Evolutionary conservation across 2,113 vertebrate genomes (phyloP).

Genomic region (Oreamnos americanus): DNA sequence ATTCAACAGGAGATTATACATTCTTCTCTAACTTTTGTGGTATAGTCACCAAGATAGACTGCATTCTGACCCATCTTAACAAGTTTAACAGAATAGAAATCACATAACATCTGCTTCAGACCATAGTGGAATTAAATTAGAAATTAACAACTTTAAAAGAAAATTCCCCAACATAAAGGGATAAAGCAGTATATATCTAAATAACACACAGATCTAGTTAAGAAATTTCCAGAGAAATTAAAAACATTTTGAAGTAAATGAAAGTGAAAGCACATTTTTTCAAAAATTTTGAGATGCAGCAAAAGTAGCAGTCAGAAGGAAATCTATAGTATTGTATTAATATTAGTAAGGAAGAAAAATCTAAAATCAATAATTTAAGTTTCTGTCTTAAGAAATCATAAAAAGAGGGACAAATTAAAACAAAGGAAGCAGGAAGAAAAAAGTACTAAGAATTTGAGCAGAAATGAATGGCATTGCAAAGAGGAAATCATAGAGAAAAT

Average conservation of each 20-base stretch:
- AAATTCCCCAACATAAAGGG: background rate
- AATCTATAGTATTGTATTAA: background rate
- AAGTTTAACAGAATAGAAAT: background rate
- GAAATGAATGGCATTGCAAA: background rate
- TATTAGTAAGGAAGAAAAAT: background rate
- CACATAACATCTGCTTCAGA: background rate
- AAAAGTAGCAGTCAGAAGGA: background rate
- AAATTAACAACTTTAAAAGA: background rate
- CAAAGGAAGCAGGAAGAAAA: background rate
- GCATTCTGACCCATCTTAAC: background rate
- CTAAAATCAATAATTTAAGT: background rate
- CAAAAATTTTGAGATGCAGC: background rate
- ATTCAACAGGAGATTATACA: background rate
- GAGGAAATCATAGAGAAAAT: background rate
- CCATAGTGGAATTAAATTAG: background rate
- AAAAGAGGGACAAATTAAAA: background rate
- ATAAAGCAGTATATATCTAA: background rate
- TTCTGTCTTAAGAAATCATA: background rate
- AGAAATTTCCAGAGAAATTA: background rate
- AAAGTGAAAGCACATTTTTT: background rate
- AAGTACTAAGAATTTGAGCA: background rate
- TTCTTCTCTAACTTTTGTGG: background rate
- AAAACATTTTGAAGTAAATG: background rate
- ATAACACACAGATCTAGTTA: background rate
- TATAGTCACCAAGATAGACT: background rate